Conservation (phyloP, 2,113 vertebrate genomes). For the Vidua macroura region DNA sequence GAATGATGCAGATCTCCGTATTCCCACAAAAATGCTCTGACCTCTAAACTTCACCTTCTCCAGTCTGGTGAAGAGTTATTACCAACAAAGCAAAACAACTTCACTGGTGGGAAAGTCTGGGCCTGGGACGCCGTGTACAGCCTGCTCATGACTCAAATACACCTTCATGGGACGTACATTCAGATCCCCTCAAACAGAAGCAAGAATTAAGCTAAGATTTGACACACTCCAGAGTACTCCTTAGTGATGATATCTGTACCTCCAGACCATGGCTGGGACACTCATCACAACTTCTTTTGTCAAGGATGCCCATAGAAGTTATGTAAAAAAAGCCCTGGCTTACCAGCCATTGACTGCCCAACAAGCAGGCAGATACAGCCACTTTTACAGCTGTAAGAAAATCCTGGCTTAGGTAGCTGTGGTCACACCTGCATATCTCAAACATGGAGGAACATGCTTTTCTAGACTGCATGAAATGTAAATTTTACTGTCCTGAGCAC, state of each 20-base stretch:
- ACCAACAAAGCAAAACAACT: background rate
- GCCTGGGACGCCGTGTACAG: background rate
- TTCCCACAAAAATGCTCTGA: slow-evolving; percentile 47
- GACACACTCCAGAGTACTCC: background rate
- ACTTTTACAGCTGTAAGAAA: background rate
- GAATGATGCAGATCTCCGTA: background rate
- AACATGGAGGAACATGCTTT: background rate
- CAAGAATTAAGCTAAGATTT: background rate
- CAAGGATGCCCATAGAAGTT: background rate
- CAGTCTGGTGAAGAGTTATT: slow-evolving; percentile 33
- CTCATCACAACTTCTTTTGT: background rate
- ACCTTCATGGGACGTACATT: background rate
- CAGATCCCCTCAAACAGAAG: background rate
- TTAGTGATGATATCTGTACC: background rate
- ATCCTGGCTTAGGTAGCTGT: background rate
- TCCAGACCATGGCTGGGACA: background rate
- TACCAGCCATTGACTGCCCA: background rate
- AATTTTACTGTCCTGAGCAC: background rate
- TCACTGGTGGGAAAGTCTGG: background rate
- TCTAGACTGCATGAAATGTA: background rate
- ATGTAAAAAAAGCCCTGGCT: background rate
- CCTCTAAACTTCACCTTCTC: slow-evolving; percentile 39
- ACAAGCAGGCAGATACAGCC: background rate
- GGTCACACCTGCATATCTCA: background rate
- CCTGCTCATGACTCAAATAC: background rate